Percentiles rank a stretch among this genome's conserved stretches.
Evolutionary conservation across 2,888 invertebrate genomes (phyloP).

Genomic region (Pristionchus mayeri): DNA sequence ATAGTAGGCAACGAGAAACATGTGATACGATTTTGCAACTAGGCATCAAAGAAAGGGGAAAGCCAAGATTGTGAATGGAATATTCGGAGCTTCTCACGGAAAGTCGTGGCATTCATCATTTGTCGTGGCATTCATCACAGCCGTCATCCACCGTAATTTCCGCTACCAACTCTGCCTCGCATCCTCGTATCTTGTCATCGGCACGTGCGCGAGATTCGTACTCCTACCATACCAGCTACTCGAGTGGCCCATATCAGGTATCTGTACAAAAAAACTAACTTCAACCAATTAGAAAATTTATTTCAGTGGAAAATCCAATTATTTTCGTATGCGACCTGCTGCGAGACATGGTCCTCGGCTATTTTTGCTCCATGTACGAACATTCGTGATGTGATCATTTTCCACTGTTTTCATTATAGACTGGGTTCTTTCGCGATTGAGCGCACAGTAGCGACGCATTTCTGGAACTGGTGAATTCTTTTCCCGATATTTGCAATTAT

Average conservation of each 20-base stretch:
- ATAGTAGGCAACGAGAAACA: not conserved
- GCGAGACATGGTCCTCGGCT: not conserved
- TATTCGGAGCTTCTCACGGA: no score
- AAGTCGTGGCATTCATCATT: no score
- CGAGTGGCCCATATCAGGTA: not conserved
- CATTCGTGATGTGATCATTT: not conserved
- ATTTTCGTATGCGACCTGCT: not conserved
- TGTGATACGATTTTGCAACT: not conserved
- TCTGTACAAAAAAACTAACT: not conserved
- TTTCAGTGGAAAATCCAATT: not conserved
- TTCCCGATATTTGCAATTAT: no score
- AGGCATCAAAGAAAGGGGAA: no score
- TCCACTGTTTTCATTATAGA: not conserved
- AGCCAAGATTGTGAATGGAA: no score
- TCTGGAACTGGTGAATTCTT: slow-evolving; percentile 9
- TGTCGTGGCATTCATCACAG: no score
- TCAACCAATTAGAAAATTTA: not conserved
- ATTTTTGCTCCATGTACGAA: slow-evolving; percentile 8
- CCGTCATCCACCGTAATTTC: not conserved
- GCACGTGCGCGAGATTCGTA: not conserved
- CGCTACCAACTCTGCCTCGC: not conserved
- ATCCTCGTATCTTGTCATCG: not conserved
- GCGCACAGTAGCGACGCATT: slow-evolving; percentile 5
- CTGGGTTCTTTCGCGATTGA: not conserved
- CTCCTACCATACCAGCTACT: not conserved